These are phyloP conservation scores for Popillia japonica DNA, from an alignment of 1,140 invertebrate genomes.

Conservation along the genomic window DNA sequence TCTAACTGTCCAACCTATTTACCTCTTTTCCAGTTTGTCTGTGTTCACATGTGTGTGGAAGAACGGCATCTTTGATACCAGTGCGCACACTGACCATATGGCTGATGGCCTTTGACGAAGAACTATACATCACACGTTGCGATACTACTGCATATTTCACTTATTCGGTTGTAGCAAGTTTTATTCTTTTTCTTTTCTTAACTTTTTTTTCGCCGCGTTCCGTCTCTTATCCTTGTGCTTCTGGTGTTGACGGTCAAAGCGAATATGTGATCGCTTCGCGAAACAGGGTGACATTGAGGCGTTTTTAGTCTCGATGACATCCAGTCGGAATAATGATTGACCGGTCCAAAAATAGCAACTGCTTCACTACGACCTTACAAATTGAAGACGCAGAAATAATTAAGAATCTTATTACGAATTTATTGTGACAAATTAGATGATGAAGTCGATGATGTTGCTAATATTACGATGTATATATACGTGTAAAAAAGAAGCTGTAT, in stretches of 20 bases:
- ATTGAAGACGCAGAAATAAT: no score
- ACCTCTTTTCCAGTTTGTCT: slow-evolving; percentile 29
- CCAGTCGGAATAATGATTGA: background rate
- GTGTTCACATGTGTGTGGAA: background rate
- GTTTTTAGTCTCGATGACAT: background rate
- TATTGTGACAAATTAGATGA: no score
- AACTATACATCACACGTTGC: background rate
- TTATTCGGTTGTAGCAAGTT: slow-evolving; percentile 4
- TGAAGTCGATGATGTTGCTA: no score
- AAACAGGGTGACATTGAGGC: background rate
- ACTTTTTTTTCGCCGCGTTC: background rate
- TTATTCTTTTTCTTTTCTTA: background rate
- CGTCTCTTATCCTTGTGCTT: slow-evolving; percentile 12
- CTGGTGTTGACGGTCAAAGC: background rate
- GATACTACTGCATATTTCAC: slow-evolving; percentile 2
- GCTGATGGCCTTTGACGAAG: slow-evolving; percentile 22
- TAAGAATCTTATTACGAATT: no score
- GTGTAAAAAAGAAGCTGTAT: no score
- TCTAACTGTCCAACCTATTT: slow-evolving; percentile 31
- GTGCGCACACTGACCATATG: slow-evolving; percentile 23
- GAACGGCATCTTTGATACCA: slow-evolving; percentile 16
- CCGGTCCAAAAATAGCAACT: background rate
- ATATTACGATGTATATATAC: no score
- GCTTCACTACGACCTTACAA: background rate
- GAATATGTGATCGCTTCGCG: background rate